Percentiles rank a stretch among this genome's conserved stretches.
Evolutionary conservation across 2,797 vertebrate genomes (phyloP).

Genomic region (Podarcis lilfordi): DNA sequence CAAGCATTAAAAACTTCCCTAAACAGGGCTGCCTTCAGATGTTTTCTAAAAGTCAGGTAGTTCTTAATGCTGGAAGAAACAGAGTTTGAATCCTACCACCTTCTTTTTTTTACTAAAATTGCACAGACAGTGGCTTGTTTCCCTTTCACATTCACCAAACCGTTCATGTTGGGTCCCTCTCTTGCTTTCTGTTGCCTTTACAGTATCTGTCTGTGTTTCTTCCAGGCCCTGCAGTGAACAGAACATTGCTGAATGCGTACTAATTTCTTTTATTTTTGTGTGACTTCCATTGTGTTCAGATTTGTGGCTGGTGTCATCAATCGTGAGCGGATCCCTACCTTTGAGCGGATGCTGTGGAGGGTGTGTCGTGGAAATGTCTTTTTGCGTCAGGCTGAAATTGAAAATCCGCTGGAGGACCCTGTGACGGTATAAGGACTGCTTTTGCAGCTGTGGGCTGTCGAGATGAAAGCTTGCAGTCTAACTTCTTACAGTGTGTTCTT

Average conservation of each 20-base stretch:
- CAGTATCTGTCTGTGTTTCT: background rate
- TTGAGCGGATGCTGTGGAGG: conserved; percentile 98
- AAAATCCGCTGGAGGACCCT: conserved; percentile 94
- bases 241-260: background rate
- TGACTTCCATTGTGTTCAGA: conserved; percentile 68
- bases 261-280: background rate
- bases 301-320: conserved; percentile 97
- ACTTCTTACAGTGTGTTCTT: background rate
- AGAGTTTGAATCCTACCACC: background rate
- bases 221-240: background rate
- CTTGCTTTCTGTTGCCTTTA: background rate
- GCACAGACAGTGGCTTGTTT: background rate
- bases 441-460: background rate
- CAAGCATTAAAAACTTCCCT: too few species aligned
- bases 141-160: background rate
- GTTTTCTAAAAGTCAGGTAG: too few species aligned
- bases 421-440: conserved; percentile 79
- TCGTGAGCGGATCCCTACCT: conserved; percentile 93
- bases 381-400: conserved; percentile 94
- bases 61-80: background rate
- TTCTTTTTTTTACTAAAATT: background rate
- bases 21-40: too few species aligned
- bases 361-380: conserved; percentile 98
- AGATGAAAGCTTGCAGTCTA: background rate
- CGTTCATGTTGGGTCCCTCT: background rate